These are phyloP conservation scores for Harpegnathos saltator DNA, from an alignment of 1,140 invertebrate genomes.

Conservation along the genomic window DNA sequence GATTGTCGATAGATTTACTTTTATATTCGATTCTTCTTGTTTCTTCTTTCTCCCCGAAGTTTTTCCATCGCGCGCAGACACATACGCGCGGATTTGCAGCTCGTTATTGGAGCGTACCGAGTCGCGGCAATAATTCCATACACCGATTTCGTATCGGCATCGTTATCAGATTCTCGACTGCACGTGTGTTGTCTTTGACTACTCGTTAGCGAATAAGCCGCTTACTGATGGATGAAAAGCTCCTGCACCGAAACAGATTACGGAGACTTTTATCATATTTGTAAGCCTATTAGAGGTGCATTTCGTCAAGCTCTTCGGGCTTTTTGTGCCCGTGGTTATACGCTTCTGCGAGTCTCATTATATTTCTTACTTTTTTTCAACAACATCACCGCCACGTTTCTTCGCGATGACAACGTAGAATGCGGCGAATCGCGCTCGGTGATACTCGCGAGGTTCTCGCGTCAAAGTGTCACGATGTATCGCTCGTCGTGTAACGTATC, in stretches of 20 bases:
- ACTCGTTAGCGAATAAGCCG: conserved; percentile 52
- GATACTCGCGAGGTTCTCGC: too few relatives aligned
- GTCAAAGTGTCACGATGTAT: conserved; percentile 12
- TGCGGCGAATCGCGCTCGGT: not conserved
- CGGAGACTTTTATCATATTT: conserved; percentile 31
- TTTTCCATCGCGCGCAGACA: conserved; percentile 11
- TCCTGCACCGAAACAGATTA: not conserved
- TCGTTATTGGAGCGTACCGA: conserved; percentile 37
- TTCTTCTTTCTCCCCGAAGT: too few relatives aligned
- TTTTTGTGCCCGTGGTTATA: not conserved
- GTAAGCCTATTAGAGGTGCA: not conserved
- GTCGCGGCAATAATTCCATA: conserved; percentile 47
- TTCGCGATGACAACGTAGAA: not conserved
- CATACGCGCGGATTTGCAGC: not conserved
- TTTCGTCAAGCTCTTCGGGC: not conserved
- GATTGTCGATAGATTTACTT: too few relatives aligned
- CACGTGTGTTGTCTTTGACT: conserved; percentile 31
- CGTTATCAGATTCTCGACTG: conserved; percentile 36
- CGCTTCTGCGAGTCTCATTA: conserved; percentile 1
- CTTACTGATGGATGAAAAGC: conserved; percentile 22
- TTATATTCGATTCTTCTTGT: too few relatives aligned
- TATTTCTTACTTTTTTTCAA: conserved; percentile 17
- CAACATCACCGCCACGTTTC: conserved; percentile 19
- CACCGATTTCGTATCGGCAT: conserved; percentile 24
- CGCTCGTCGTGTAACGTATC: not conserved